These are phyloP conservation scores for Mus pahari DNA, from an alignment of 2,113 vertebrate species.

Conservation along the genomic window DNA sequence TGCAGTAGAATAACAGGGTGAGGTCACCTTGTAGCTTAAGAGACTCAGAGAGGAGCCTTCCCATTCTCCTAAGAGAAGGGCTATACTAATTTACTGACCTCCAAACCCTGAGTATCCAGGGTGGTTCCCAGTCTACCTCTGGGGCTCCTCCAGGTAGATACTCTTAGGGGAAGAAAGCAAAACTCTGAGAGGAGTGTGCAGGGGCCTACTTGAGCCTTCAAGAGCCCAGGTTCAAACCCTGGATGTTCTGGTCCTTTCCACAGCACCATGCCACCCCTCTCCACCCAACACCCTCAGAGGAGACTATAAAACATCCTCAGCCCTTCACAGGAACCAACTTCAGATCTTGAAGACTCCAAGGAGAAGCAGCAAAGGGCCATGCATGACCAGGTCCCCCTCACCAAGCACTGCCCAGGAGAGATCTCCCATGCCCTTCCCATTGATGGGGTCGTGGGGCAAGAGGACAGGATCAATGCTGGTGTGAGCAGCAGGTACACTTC, in stretches of 20 bases:
- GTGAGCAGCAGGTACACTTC: background rate
- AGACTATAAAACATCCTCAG: background rate
- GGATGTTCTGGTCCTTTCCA: background rate
- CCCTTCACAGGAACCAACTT: background rate
- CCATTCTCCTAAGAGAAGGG: background rate
- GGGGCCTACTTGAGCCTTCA: background rate
- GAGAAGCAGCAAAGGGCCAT: background rate
- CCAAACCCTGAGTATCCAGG: background rate
- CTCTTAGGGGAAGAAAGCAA: background rate
- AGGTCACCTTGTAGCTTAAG: background rate
- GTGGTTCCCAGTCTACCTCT: background rate
- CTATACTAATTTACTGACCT: background rate
- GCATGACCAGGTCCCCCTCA: background rate
- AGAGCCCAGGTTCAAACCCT: background rate
- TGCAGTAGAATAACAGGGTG: background rate
- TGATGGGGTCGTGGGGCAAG: background rate
- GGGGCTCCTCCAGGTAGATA: no score
- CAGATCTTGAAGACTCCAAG: background rate
- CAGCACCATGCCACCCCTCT: background rate
- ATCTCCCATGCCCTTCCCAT: background rate
- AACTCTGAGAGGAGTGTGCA: background rate
- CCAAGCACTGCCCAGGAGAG: background rate
- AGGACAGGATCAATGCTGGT: background rate
- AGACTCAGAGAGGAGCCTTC: background rate
- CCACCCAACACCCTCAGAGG: background rate